Evolutionary conservation across 2,888 invertebrate genomes (phyloP).

Genomic region (Tipula helvola): DNA sequence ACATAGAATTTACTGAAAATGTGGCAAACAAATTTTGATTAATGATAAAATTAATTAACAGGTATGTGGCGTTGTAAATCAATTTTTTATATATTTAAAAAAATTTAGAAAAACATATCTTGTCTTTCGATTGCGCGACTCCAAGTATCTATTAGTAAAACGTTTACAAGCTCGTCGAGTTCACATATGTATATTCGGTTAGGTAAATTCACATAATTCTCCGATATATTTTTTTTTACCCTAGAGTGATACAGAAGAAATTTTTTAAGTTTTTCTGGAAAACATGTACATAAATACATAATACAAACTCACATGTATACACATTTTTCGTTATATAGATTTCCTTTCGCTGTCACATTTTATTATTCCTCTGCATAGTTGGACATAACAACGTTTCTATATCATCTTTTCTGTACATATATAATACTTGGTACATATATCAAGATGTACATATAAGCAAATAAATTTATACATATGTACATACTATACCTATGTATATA

Average conservation of each 20-base stretch:
- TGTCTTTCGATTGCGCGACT: too few relatives aligned
- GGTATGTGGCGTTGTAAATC: too few relatives aligned
- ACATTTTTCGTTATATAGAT: background rate
- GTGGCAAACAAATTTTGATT: too few relatives aligned
- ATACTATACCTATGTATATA: background rate
- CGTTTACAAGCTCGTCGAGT: background rate
- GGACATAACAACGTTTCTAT: slow-evolving; percentile 4
- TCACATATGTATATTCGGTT: background rate
- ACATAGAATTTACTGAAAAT: too few relatives aligned
- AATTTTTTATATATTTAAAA: too few relatives aligned
- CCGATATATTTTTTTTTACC: background rate
- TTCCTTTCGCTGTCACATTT: background rate
- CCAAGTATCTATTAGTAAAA: background rate
- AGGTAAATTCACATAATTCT: background rate
- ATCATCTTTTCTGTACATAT: background rate
- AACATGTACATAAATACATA: background rate
- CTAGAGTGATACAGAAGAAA: background rate
- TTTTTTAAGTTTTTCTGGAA: background rate
- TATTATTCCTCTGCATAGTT: background rate
- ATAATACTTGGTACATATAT: background rate
- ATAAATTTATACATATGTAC: background rate
- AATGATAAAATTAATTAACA: too few relatives aligned
- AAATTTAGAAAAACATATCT: too few relatives aligned
- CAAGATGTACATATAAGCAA: slow-evolving; percentile 5
- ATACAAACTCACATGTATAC: background rate